These are phyloP conservation scores for Podarcis siculus DNA, from an alignment of 2,797 vertebrate genomes.

Conservation along the genomic window DNA sequence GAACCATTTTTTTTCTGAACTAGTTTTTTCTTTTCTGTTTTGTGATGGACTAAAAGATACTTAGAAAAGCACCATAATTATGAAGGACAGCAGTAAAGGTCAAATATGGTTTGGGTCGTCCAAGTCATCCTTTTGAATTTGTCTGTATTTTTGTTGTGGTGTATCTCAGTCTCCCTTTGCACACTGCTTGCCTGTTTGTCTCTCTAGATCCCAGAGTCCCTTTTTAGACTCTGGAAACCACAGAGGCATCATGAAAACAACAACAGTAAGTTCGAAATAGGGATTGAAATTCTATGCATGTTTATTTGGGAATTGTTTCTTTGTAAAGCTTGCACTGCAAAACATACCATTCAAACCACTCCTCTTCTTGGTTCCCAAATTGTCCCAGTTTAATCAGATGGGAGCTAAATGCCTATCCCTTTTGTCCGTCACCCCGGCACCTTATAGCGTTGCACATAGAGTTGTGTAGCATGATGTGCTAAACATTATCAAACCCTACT, in stretches of 20 bases:
- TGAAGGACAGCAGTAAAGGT: slow-evolving; percentile 51
- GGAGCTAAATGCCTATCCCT: neutral
- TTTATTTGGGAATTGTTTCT: neutral
- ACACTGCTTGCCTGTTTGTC: slow-evolving; percentile 21
- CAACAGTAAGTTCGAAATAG: slow-evolving; percentile 8
- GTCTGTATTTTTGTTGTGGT: slow-evolving; percentile 56
- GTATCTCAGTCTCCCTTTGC: slow-evolving; percentile 10
- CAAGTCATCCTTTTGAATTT: slow-evolving; percentile 11
- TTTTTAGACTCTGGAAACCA: slow-evolving; percentile 31
- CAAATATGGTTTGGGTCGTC: slow-evolving; percentile 48
- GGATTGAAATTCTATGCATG: neutral
- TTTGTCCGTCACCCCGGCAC: slow-evolving; percentile 9
- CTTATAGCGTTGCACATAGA: neutral
- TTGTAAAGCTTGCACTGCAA: neutral
- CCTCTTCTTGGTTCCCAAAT: neutral
- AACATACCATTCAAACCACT: slow-evolving; percentile 3
- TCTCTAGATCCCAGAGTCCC: slow-evolving; percentile 25
- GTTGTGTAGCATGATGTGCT: neutral
- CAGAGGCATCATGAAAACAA: slow-evolving; percentile 20
- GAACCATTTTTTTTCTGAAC: neutral
- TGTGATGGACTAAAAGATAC: slow-evolving; percentile 41
- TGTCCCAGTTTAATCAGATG: neutral
- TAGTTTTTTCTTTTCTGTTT: slow-evolving; percentile 61
- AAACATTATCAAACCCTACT: neutral
- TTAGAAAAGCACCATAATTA: slow-evolving; percentile 69